Conservation (phyloP, 2,113 vertebrate genomes). For the Vulpes ferrilata region DNA sequence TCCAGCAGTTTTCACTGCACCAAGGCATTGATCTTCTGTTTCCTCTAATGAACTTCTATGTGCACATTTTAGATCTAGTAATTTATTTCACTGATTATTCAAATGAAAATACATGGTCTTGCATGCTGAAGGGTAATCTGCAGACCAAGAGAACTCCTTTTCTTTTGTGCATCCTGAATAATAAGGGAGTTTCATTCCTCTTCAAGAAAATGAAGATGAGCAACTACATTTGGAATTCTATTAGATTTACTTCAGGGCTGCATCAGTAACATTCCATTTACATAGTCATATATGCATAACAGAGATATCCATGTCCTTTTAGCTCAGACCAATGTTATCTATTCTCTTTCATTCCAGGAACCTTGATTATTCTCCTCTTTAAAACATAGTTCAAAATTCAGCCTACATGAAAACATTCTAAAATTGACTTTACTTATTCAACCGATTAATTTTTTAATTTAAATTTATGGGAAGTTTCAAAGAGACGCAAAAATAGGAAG, state of each 20-base stretch:
- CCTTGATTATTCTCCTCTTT: background rate
- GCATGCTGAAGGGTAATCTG: background rate
- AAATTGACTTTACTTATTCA: background rate
- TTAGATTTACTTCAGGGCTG: slow-evolving; percentile 4
- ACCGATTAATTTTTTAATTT: background rate
- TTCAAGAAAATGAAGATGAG: slow-evolving; percentile 59
- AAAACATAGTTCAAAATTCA: background rate
- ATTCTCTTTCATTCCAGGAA: background rate
- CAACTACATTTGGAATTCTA: slow-evolving; percentile 28
- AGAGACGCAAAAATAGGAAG: background rate
- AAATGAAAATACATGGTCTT: background rate
- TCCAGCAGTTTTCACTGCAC: background rate
- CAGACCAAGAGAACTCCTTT: background rate
- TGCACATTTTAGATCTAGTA: background rate
- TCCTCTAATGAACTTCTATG: slow-evolving; percentile 29
- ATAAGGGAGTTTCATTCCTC: slow-evolving; percentile 5
- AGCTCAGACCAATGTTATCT: background rate
- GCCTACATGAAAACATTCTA: background rate
- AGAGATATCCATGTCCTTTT: background rate
- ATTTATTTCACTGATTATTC: slow-evolving; percentile 63
- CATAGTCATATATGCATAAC: background rate
- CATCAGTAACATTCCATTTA: background rate
- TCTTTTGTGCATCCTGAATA: slow-evolving; percentile 15
- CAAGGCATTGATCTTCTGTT: slow-evolving; percentile 12
- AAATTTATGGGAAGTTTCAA: slow-evolving; percentile 17